Evolutionary conservation across 2,888 invertebrate species (phyloP), one percentile per base, ranked within the genome.

Genomic region (Drosophila nr. perissopoda): DNA sequence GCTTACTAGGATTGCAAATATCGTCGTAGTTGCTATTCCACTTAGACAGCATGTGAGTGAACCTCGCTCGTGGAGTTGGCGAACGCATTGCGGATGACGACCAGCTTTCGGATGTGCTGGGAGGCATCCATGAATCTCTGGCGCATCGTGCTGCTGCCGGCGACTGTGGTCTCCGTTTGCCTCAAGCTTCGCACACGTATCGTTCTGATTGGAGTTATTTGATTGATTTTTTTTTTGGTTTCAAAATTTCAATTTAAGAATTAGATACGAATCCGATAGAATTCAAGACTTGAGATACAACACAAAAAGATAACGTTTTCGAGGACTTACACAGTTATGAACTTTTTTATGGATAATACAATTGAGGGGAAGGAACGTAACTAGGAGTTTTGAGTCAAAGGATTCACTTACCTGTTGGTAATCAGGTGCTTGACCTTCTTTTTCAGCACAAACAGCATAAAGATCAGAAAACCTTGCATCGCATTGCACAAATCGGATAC

Each of bases 401-500:
- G 13, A 49, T 31, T 13, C 2, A 87, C 92, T 81, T 73, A 92
- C 92, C 93, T 92, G 75, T 92, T 92, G 40, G 91, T 91, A 49
- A 92, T 92, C 66, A 92, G 87, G 58, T 91, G 89, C 68, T 92
- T 92, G 61, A 92, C 92, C 79, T 92, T 92, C 83, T 94, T 94
- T 92, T 95, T 95, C 94, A 95, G 94, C 38, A 95, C 95, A 79
- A 95, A 95, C 69, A 95, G 93, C 82, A 95, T 93, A 92, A 95
- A 95, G 69, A 95, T 95, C 78, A 95, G 94, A 36, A 95, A 90
- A 1, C 95, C 95, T 51, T 95, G 94, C 34, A 94, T 93, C 42
- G 95, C 94, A 92, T 95, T 95, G 73, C 94, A 94, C 76, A 95
- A 86, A 89, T 95, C 95, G 0, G 94, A 92, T 25, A 95, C 82